A percentile compares a stretch with the other conserved stretches of the same genome.
phyloP scores from a whole-genome alignment of 2,888 invertebrate species.

The Dendrolimus pini region DNA sequence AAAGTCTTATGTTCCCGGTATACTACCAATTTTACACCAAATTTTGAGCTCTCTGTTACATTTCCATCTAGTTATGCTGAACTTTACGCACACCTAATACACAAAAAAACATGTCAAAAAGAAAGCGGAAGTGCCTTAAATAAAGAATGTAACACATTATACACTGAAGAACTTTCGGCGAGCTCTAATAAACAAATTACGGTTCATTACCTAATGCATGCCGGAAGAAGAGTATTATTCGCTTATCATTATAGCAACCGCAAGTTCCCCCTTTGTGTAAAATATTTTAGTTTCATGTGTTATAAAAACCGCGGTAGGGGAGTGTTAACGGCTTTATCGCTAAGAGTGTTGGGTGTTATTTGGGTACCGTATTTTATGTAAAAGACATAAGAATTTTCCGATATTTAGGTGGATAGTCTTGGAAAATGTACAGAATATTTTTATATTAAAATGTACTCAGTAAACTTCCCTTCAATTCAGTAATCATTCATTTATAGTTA shows the following conservation, averaged over 20 bases:
- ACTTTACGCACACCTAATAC: too few relatives aligned
- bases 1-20: too few relatives aligned
- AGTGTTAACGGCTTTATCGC: conserved; percentile 50
- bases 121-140: conserved; percentile 3
- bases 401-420: too few relatives aligned
- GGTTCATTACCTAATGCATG: conserved; percentile 66
- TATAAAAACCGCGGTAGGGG: conserved; percentile 37
- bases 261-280: conserved; percentile 56
- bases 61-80: too few relatives aligned
- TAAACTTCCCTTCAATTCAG: too few relatives aligned
- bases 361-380: too few relatives aligned
- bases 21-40: too few relatives aligned
- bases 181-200: conserved; percentile 68
- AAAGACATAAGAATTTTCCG: too few relatives aligned
- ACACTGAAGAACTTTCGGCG: conserved; percentile 46
- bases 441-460: too few relatives aligned
- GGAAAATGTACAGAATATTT: too few relatives aligned
- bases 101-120: conserved; percentile 1
- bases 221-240: conserved; percentile 67
- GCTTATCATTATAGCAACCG: conserved; percentile 64
- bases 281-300: conserved; percentile 53
- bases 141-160: conserved; percentile 25
- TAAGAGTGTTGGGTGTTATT: conserved; percentile 28
- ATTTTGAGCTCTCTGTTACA: too few relatives aligned
- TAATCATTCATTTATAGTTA: too few relatives aligned